phyloP scores from a whole-genome alignment of 2,113 vertebrate genomes.

The Chaetops frenatus region DNA sequence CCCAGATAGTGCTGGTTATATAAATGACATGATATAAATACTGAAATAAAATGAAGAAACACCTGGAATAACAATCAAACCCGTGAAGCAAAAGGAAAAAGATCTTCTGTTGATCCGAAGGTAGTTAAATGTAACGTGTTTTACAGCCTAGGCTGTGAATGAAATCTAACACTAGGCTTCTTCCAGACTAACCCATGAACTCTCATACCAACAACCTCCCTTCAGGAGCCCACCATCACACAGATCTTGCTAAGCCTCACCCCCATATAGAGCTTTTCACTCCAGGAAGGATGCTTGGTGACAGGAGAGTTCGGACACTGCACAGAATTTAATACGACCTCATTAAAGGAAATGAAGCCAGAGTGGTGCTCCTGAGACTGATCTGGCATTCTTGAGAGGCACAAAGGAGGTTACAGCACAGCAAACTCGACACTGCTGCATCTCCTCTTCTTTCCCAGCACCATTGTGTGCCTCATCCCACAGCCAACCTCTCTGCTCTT shows the following conservation, averaged over 20 bases:
- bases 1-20: not conserved
- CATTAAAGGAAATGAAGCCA: not conserved
- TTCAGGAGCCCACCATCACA: not conserved
- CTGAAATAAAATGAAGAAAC: not conserved
- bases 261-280: not conserved
- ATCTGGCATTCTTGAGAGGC: not conserved
- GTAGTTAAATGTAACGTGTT: not conserved
- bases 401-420: not conserved
- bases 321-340: not conserved
- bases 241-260: not conserved
- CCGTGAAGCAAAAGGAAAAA: not conserved
- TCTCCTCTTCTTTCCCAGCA: not conserved
- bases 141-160: not conserved
- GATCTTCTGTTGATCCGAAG: not conserved
- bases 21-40: not conserved
- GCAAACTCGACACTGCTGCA: not conserved
- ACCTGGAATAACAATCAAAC: slow-evolving; percentile 33
- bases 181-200: not conserved
- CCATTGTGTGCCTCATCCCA: not conserved
- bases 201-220: not conserved
- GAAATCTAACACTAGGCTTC: not conserved
- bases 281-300: not conserved
- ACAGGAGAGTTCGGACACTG: not conserved
- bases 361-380: not conserved
- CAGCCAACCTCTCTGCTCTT: not conserved